These are phyloP conservation scores for Selene dorsalis DNA, from an alignment of 2,797 vertebrate species.

Conservation along the genomic window DNA sequence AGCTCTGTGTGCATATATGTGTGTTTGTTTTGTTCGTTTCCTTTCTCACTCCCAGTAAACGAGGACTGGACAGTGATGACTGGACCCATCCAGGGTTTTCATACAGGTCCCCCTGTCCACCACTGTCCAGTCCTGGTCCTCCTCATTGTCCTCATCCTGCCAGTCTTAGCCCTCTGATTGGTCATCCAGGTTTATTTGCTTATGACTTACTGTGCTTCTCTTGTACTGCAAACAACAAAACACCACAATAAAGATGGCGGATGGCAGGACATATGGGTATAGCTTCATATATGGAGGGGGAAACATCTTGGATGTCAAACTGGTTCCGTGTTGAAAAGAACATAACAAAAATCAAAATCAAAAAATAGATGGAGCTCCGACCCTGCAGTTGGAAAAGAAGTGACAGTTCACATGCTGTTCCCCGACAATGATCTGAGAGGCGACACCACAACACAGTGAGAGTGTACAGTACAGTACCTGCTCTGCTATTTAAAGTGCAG, in stretches of 20 bases:
- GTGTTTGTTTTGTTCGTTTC: constrained; percentile 11
- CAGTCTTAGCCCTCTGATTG: constrained; percentile 34
- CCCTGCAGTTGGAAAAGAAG: constrained; percentile 7
- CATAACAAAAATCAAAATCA: background rate
- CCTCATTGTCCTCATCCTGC: background rate
- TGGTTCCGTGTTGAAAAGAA: constrained; percentile 9
- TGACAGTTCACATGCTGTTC: constrained; percentile 6
- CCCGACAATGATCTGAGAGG: constrained; percentile 17
- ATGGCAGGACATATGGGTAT: constrained; percentile 47
- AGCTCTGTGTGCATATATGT: constrained; percentile 7
- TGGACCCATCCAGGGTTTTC: constrained; percentile 64
- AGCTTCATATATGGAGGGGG: constrained; percentile 31
- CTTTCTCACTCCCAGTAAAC: constrained; percentile 1
- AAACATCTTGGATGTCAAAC: constrained; percentile 22
- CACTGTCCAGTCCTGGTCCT: constrained; percentile 16
- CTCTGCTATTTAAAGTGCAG: constrained; percentile 54
- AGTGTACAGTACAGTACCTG: constrained; percentile 27
- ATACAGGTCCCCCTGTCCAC: constrained; percentile 48
- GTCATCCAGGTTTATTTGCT: constrained; percentile 92
- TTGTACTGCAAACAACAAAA: constrained; percentile 89
- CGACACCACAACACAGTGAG: constrained; percentile 16
- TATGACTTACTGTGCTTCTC: constrained; percentile 85
- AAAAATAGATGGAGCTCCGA: background rate
- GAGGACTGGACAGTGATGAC: constrained; percentile 12
- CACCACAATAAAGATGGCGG: constrained; percentile 84